Conservation (phyloP, 2,888 invertebrate genomes). For the Sphaerophoria taeniata region DNA sequence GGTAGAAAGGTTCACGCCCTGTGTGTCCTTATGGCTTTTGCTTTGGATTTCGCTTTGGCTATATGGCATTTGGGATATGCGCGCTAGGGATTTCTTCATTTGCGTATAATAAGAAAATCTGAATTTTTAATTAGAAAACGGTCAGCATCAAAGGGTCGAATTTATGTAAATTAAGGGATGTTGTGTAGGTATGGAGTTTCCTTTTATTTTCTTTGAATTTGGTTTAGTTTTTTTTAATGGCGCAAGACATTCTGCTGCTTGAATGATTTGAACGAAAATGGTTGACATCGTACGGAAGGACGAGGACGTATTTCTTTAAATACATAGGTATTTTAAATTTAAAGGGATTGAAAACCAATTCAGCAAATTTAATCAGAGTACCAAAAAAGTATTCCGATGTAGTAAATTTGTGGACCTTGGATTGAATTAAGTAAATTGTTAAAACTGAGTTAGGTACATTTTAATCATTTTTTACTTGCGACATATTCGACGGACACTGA, state of each 20-base stretch:
- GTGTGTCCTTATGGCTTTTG: constrained; percentile 49
- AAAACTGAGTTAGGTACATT: no score
- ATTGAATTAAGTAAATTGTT: no score
- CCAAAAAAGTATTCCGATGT: no score
- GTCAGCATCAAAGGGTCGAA: constrained; percentile 55
- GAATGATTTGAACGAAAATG: constrained; percentile 46
- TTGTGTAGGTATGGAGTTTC: constrained; percentile 26
- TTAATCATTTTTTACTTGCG: no score
- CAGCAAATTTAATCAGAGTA: neutral
- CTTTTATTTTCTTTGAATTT: constrained; percentile 46
- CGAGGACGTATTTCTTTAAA: constrained; percentile 14
- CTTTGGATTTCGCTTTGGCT: no score
- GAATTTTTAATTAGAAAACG: constrained; percentile 49
- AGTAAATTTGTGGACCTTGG: no score
- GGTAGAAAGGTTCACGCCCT: constrained; percentile 74
- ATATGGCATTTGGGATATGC: neutral
- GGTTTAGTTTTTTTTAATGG: constrained; percentile 32
- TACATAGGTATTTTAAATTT: neutral
- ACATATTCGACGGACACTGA: no score
- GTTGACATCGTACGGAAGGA: constrained; percentile 23
- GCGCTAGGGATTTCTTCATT: constrained; percentile 37
- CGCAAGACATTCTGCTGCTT: neutral
- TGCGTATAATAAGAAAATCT: constrained; percentile 42
- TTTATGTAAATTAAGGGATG: constrained; percentile 56
- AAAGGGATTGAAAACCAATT: neutral